Evolutionary conservation across 1,140 invertebrate species (phyloP), one percentile per base, ranked within the genome.

Genomic region (Harlomillsia oculata): DNA sequence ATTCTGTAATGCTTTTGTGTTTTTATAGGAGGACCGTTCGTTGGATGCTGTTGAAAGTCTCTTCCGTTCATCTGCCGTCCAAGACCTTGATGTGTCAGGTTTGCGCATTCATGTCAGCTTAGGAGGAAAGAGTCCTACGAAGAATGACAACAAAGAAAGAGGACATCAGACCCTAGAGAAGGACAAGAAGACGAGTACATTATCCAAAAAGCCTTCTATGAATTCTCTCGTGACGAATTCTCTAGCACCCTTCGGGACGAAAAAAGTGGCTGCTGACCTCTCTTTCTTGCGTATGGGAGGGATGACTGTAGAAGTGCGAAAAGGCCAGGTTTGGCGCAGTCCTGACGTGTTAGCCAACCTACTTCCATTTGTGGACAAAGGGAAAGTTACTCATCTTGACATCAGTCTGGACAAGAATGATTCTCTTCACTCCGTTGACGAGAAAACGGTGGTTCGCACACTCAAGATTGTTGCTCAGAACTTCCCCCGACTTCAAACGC

Each of bases 381-480:
- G 52, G n/a, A 64, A 64, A 52, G 52, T 64, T n/a, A 64, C 63
- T 6, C 56, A 64, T 45, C 37, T 64, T 25, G 63, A 64, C 34
- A 52, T 64, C 2, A 61, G 59, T 52, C 18, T 59, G 8, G 59
- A 60, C 29, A 58, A 62, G 43, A 61, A 46, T 49, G 59, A 61
- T 29, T 29, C 32, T 25, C 41, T 44, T 32, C 36, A 32, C 20
- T 25, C 28, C 25, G 41, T 59, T 14, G 63, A 64, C 3, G 59
- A 64, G 13, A 58, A 59, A 44, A 36, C 52, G 18, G 37, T 59
- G 21, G n/a, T 51, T 14, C 52, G 56, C 25, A 64, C 59, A 14
- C 25, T 64, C 6, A 64, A 64, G 44, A 39, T 55, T 21, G 40
- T 64, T 14, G 49, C 41, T 0, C 46, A 37, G 34, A 45, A 48